Percentiles rank a stretch among this genome's conserved stretches.
These are phyloP conservation scores for Alouatta palliata DNA, from an alignment of 2,113 vertebrate species.

Conservation along the genomic window DNA sequence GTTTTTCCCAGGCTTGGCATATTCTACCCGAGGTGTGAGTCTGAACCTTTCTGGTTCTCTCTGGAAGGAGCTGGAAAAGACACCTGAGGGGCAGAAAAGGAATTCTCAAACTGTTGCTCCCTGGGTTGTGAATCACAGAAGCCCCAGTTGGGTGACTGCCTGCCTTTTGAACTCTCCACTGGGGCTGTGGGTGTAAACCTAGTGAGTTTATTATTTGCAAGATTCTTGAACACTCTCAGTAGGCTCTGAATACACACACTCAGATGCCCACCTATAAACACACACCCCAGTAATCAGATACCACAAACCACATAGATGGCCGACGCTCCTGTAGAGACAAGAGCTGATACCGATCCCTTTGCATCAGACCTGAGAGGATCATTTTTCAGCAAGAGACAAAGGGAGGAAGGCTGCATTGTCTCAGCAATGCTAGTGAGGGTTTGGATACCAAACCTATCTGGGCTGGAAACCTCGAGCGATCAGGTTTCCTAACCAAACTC, in stretches of 20 bases:
- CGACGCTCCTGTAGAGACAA: background rate
- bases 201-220: background rate
- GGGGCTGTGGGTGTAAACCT: background rate
- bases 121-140: background rate
- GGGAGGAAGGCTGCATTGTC: background rate
- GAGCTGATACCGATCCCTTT: background rate
- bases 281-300: background rate
- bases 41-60: background rate
- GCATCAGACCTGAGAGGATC: background rate
- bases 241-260: too few relatives aligned
- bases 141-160: background rate
- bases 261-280: background rate
- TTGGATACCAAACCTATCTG: background rate
- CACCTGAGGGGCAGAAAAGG: background rate
- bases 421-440: background rate
- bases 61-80: background rate
- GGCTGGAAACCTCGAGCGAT: background rate
- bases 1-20: background rate
- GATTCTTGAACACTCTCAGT: background rate
- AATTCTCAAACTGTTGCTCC: background rate
- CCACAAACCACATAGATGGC: background rate
- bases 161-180: background rate
- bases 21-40: background rate
- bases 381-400: background rate
- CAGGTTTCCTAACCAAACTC: conserved; percentile 15